Evolutionary conservation across 2,888 invertebrate species (phyloP), one percentile per base, ranked within the genome.

Genomic region (Deroplatys truncata): DNA sequence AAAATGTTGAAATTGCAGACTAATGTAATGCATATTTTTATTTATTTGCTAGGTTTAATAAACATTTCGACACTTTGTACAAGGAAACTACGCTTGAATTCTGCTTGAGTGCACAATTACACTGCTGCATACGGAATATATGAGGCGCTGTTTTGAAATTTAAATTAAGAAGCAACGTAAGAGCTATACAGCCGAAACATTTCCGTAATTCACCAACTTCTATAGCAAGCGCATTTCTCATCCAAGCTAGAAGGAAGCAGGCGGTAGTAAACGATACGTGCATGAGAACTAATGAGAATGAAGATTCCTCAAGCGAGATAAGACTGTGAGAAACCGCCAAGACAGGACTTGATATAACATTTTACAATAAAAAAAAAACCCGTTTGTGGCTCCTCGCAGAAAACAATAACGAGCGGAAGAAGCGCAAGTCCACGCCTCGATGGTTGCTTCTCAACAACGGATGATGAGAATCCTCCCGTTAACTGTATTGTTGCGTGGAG

Each of bases 381-480:
- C 56, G 56, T 16, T 87, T 87, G 35, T 83, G 25, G 20, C 31
- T 72, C 85, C 49, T n/a, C 29, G 29, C 31, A 31, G 84, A 83
- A 28, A 87, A 87, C 83, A 87, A 87, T 87, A 87, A 87, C 83
- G 87, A 83, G 87, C 87, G 87, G 87, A 87, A 87, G 86, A 29
- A 28, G 35, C 56, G 56, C 56, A 72, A 72, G 56, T 72, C 16
- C 56, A 72, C 56, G 56, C 56, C 56, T 72, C 56, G 56, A 72
- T 72, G 56, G 56, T 72, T 72, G 56, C 56, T 72, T 72, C 56
- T 72, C 56, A 72, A 72, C 56, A 72, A 72, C 56, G 56, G 56
- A 25, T 20, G 56, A 72, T 72, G 56, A 72, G 56, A 72, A 72
- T 72, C 16, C 56, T 72, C 20, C 56, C 25, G 56, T 72, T 72